Base-by-base conservation (phyloP, 2,797 vertebrate genomes). In the Glyptemys insculpta region DNA sequence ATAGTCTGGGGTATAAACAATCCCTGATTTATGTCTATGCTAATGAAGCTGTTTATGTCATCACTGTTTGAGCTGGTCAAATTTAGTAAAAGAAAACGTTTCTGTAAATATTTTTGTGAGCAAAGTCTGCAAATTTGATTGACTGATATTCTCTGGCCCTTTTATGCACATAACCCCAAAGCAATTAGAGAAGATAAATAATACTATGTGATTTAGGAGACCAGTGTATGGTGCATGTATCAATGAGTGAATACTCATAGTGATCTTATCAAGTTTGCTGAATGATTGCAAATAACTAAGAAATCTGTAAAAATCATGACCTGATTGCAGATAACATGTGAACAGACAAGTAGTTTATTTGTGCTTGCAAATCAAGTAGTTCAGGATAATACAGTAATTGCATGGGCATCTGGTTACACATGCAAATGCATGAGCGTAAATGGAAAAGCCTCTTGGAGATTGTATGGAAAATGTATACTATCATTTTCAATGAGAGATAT, bases 41-140 rank as follows among this genome's bases (percentile, higher is more conserved):
- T 49, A 79, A 59, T 57, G 50, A 87, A 89, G 79, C 80, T 57
- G 83, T n/a, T 29, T 89, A 85, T 87, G 29, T 91, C 52, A 14
- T 85, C 54, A 85, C 79, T 92, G 72, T 91, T 90, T 83, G 49
- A 93, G 80, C 62, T 83, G 78, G 57, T 16, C 79, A 85, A 94
- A 85, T 47, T 68, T 68, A 92, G 81, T 82, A 83, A 56, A 79
- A 88, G 81, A 68, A 29, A 56, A 93, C 83, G 52, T 91, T 95
- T 90, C 62, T 65, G 16, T 18, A 65, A n/a, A 65, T 65, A n/a
- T 65, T 88, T 56, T 65, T 81, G 72, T 1, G 56, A 25, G 6
- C n/a, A 19, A 94, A 86, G 34, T 3, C 8, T 94, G 81, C 56
- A 83, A 79, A 4, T 72, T n/a, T 31, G 19, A n/a, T 54, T 81